Conservation (phyloP, 2,797 vertebrate genomes). For the Lycodopsis pacificus region DNA sequence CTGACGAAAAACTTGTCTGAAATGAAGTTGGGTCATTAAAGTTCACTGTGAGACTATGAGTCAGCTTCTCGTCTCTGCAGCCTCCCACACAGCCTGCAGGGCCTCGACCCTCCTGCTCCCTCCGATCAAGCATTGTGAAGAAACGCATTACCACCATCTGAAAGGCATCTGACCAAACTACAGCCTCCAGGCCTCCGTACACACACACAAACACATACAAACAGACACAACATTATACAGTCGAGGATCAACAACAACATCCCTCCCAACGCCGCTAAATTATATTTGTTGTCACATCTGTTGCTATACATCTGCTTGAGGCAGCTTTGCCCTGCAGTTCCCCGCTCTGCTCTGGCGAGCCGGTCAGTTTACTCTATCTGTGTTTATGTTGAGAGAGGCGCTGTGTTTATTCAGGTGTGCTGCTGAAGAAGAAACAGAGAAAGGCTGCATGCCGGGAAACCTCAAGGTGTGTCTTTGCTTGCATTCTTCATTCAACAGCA, state of each 20-base stretch:
- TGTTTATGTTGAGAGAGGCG: conserved; percentile 59
- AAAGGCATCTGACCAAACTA: conserved; percentile 91
- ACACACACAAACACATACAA: conserved; percentile 28
- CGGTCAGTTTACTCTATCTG: conserved; percentile 42
- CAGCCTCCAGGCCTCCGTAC: conserved; percentile 88
- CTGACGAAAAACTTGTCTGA: background rate
- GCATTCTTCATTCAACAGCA: conserved; percentile 80
- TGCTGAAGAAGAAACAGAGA: conserved; percentile 43
- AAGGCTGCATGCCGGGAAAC: conserved; percentile 27
- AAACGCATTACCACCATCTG: conserved; percentile 91
- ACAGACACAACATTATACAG: conserved; percentile 27
- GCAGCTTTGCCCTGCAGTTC: conserved; percentile 30
- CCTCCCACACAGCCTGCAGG: conserved; percentile 79
- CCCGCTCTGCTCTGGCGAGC: conserved; percentile 16
- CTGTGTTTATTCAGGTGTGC: conserved; percentile 76
- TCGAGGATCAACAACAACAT: conserved; percentile 59
- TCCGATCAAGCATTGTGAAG: conserved; percentile 84
- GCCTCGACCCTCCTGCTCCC: conserved; percentile 80
- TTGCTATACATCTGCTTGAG: conserved; percentile 64
- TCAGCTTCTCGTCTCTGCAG: conserved; percentile 80
- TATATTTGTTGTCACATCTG: conserved; percentile 62
- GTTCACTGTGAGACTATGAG: conserved; percentile 86
- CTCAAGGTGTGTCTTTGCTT: conserved; percentile 41
- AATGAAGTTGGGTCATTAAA: conserved; percentile 36
- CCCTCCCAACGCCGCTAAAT: conserved; percentile 33